phyloP scores from a whole-genome alignment of 2,113 vertebrate species.

The Tricholaema leucomelas region DNA sequence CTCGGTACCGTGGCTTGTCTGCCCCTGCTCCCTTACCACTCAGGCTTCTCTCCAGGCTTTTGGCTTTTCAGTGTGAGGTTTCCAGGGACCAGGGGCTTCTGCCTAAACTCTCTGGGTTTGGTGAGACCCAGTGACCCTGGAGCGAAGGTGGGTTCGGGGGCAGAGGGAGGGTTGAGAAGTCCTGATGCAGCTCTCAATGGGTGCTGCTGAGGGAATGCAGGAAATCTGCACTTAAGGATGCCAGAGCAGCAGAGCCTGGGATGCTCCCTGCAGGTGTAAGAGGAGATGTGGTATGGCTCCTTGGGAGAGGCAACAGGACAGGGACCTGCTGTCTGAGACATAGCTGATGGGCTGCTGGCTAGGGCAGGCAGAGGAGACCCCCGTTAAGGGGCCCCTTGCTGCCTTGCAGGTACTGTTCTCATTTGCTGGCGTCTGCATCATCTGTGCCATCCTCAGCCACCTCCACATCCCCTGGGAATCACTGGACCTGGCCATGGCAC shows the following conservation, averaged over 20 bases:
- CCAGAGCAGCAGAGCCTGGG: background rate
- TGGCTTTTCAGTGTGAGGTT: background rate
- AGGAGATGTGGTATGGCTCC: background rate
- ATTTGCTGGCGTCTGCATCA: slow-evolving; percentile 67
- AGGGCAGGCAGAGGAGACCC: background rate
- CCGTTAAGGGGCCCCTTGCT: background rate
- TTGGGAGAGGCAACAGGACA: background rate
- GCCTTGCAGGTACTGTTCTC: slow-evolving; percentile 79
- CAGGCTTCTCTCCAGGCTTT: background rate
- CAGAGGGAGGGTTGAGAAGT: background rate
- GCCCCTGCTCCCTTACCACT: background rate
- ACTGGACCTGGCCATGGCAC: background rate
- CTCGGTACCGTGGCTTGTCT: slow-evolving; percentile 71
- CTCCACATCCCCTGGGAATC: slow-evolving; percentile 32
- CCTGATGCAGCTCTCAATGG: background rate
- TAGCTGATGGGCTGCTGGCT: background rate
- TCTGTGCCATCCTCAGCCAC: slow-evolving; percentile 70
- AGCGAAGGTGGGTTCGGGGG: background rate
- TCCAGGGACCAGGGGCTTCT: no score
- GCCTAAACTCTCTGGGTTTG: background rate
- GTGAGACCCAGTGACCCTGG: background rate
- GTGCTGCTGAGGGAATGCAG: accelerated
- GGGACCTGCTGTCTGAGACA: background rate
- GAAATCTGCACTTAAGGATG: background rate
- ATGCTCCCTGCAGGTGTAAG: background rate